A percentile compares a stretch with the other conserved stretches of the same genome.
Evolutionary conservation across 2,113 vertebrate species (phyloP).

Genomic region (Phasianus colchicus): DNA sequence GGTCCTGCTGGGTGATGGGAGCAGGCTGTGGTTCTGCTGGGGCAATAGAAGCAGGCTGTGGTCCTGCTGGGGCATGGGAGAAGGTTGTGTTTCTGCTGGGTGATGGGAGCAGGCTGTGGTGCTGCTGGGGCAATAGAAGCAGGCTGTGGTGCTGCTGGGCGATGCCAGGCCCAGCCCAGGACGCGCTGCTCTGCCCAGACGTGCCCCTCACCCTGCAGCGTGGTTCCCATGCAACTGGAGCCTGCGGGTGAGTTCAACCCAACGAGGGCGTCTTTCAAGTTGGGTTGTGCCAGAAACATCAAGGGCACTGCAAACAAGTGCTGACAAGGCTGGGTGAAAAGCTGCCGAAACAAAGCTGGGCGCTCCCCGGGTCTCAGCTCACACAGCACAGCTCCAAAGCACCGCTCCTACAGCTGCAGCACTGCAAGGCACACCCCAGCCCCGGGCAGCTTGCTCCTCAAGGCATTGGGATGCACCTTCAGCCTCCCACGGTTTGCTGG

Average conservation of each 20-base stretch:
- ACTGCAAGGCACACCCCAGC: no score
- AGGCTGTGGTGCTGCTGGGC: no score
- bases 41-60: not conserved
- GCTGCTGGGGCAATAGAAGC: no score
- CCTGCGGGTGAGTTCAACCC: not conserved
- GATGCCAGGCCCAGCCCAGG: not conserved
- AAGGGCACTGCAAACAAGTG: not conserved
- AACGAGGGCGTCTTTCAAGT: not conserved
- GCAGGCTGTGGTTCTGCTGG: no score
- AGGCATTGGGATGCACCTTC: not conserved
- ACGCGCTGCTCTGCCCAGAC: not conserved
- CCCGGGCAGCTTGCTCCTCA: not conserved
- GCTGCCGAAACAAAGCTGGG: accelerated
- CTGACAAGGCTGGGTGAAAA: not conserved
- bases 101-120: not conserved
- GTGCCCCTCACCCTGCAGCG: accelerated
- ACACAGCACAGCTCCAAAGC: no score
- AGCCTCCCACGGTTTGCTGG: not conserved
- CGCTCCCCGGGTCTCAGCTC: not conserved
- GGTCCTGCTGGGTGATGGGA: not conserved
- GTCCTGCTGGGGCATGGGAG: not conserved
- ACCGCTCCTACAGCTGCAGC: no score
- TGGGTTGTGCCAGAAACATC: not conserved
- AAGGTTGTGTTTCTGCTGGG: no score
- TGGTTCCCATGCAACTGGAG: accelerated